Percentiles rank a stretch among this genome's conserved stretches.
These are phyloP conservation scores for Fringilla coelebs DNA, from an alignment of 2,797 vertebrate genomes.

Conservation along the genomic window DNA sequence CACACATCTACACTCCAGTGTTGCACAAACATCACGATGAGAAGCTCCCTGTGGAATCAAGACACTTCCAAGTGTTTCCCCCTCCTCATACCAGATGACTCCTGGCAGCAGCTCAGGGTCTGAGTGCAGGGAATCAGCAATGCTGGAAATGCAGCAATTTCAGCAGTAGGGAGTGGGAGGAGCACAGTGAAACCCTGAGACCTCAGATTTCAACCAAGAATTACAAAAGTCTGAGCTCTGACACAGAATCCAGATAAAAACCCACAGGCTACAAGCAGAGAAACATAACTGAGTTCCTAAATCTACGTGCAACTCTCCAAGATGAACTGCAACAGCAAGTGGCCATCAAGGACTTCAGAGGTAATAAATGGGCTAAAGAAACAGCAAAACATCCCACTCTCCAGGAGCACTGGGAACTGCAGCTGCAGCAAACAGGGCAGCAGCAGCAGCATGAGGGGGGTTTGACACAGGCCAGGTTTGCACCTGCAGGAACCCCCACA, in stretches of 20 bases:
- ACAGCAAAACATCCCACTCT: neutral
- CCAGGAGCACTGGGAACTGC: neutral
- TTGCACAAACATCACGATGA: fast-evolving
- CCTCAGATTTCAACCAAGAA: neutral
- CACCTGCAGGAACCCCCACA: neutral
- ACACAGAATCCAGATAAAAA: neutral
- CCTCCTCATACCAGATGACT: neutral
- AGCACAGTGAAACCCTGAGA: neutral
- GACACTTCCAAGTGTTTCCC: neutral
- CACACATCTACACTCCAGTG: fast-evolving
- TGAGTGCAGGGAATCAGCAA: neutral
- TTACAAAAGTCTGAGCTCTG: fast-evolving
- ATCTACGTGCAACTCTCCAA: neutral
- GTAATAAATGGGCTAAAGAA: neutral
- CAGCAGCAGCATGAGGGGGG: neutral
- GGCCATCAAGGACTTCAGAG: neutral
- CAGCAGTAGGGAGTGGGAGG: fast-evolving
- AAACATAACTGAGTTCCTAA: neutral
- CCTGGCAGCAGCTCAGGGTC: neutral
- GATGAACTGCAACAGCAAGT: neutral
- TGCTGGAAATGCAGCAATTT: neutral
- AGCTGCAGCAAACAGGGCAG: neutral
- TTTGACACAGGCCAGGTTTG: neutral
- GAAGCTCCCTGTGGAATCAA: neutral
- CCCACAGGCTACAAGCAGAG: neutral